Percentiles rank a stretch among this genome's conserved stretches.
These are phyloP conservation scores for Sitodiplosis mosellana DNA, from an alignment of 1,140 invertebrate species.

Conservation along the genomic window DNA sequence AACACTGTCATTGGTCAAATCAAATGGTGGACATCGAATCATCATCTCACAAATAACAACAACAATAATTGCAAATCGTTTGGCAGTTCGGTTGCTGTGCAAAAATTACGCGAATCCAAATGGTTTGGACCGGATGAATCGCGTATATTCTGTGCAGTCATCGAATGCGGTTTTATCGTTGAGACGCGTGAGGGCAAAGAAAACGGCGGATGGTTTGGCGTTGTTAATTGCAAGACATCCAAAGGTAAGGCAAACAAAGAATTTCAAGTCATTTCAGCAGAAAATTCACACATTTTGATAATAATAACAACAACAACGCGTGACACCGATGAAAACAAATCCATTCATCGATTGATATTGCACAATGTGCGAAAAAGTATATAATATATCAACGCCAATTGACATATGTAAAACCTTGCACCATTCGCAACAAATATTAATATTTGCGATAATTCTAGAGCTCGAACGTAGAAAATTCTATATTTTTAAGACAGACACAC, in stretches of 20 bases:
- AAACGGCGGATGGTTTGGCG: constrained; percentile 27
- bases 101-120: constrained; percentile 45
- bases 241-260: constrained; percentile 31
- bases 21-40: not conserved
- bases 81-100: constrained; percentile 41
- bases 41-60: not conserved
- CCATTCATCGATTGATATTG: too few species aligned
- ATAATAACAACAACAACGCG: too few species aligned
- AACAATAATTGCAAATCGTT: constrained; percentile 20
- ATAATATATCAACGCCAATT: too few species aligned
- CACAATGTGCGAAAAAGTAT: too few species aligned
- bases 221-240: constrained; percentile 42
- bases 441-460: too few species aligned
- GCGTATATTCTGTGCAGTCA: constrained; percentile 41
- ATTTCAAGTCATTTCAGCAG: too few species aligned
- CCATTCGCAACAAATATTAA: not conserved
- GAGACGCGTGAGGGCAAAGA: constrained; percentile 31
- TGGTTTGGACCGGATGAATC: constrained; percentile 46
- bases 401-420: not conserved
- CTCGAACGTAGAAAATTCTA: too few species aligned
- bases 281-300: too few species aligned
- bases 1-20: not conserved
- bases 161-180: constrained; percentile 45
- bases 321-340: too few species aligned
- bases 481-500: too few species aligned